phyloP scores from a whole-genome alignment of 2,888 invertebrate genomes.

The Drosophila kambysellisi region DNA sequence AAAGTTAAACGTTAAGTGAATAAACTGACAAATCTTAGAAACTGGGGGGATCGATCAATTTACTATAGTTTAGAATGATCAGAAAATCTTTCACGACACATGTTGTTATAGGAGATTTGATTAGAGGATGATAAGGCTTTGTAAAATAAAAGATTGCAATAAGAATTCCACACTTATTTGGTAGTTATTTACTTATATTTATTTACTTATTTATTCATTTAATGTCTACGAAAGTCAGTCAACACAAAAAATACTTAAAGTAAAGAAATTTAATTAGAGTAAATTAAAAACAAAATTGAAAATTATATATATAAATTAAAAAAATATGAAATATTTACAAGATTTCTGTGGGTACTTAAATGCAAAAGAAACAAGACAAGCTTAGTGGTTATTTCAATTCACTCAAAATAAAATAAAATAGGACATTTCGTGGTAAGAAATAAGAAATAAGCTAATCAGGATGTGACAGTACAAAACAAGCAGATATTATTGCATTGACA shows the following conservation, averaged over 20 bases:
- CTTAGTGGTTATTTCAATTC: neutral
- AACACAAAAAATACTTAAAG: no score
- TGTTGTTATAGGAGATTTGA: neutral
- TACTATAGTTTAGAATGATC: neutral
- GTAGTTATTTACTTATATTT: no score
- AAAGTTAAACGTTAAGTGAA: neutral
- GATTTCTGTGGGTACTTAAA: no score
- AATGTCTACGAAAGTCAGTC: no score
- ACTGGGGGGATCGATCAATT: neutral
- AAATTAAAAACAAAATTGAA: no score
- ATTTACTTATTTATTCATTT: no score
- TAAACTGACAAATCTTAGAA: neutral
- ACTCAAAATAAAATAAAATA: neutral
- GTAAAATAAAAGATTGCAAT: neutral
- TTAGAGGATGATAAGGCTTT: neutral
- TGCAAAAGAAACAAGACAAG: no score
- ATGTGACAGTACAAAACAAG: neutral
- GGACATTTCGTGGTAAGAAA: neutral
- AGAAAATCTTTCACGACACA: neutral
- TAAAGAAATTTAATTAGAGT: no score
- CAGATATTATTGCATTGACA: neutral
- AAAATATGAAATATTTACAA: no score
- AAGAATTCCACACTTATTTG: no score
- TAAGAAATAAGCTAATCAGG: neutral
- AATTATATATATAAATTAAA: no score